Percentiles rank a stretch among this genome's conserved stretches.
Evolutionary conservation across 2,888 invertebrate species (phyloP).

Genomic region (Pantelozetes paolii): DNA sequence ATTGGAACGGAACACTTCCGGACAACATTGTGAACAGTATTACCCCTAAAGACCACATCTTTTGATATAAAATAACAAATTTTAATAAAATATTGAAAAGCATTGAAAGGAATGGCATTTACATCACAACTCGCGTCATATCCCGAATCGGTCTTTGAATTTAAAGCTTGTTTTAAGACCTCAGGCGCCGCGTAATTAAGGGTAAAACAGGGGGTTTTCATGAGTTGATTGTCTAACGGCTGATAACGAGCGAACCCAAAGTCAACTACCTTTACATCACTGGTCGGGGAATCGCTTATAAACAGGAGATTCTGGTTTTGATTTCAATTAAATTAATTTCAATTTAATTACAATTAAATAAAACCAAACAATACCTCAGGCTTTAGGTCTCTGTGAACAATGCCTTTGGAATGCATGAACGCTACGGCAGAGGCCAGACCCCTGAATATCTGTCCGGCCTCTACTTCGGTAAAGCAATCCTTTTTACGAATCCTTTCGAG

Average conservation of each 20-base stretch:
- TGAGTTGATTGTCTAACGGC: slow-evolving; percentile 58
- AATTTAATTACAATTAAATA: neutral
- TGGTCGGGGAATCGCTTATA: slow-evolving; percentile 56
- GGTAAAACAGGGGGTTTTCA: slow-evolving; percentile 87
- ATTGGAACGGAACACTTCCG: slow-evolving; percentile 57
- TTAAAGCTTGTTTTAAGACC: slow-evolving; percentile 65
- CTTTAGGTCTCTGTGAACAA: slow-evolving; percentile 90
- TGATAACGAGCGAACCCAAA: slow-evolving; percentile 89
- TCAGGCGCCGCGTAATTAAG: slow-evolving; percentile 93
- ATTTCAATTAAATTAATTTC: slow-evolving; percentile 4
- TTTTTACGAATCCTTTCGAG: slow-evolving; percentile 61
- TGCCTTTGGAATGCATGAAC: slow-evolving; percentile 75
- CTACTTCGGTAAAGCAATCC: slow-evolving; percentile 67
- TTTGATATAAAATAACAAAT: neutral
- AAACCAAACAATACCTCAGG: slow-evolving; percentile 66
- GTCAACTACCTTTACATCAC: slow-evolving; percentile 82
- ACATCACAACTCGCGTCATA: slow-evolving; percentile 88
- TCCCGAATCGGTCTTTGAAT: slow-evolving; percentile 55
- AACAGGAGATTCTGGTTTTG: slow-evolving; percentile 64
- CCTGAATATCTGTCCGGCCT: slow-evolving; percentile 72
- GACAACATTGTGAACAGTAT: slow-evolving; percentile 82
- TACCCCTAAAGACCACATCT: slow-evolving; percentile 87
- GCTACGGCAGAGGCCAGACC: slow-evolving; percentile 77
- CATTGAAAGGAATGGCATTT: no score
- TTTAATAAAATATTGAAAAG: neutral